Base-by-base conservation (phyloP, 1,140 invertebrate genomes). In the Drosophila varians region DNA sequence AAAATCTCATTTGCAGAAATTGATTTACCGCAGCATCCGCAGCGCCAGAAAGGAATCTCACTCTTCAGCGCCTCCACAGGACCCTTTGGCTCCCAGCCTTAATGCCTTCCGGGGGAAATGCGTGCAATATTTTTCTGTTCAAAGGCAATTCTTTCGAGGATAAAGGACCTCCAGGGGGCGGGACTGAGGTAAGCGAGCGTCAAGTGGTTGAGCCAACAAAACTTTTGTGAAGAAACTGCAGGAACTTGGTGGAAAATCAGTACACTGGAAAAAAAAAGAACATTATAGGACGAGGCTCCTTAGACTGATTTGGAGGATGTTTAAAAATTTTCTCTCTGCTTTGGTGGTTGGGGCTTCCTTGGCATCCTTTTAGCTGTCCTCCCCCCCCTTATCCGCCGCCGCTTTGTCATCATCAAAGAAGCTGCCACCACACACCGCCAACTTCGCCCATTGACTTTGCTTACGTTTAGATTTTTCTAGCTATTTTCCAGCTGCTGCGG, bases 1-100 rank as follows among this genome's bases (percentile, higher is more conserved):
- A 90, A 90, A 87, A 87, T 87, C 82, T 90, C 77, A 86, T 86
- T 90, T 84, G 75, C 71, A 90, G 83, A 88, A 90, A 90, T 90
- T 90, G 88, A 90, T 90, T 90, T 88, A 82, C 88, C 87, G 77
- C 88, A 88, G 73, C 70, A 77, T 68, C 86, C 79, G 56, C 86
- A 84, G 60, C 68, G 54, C 66, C 60, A 53, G 53, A 54, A 34
- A 62, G 47, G 48, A 74, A 74, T 28, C 31, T 61, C 25, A 0
- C 43, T n/a, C 23, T 26, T 34, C 3, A 31, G 9, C 60, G 21
- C 23, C 25, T 53, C 34, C 23, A 2, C 26, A 16, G 34, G n/a
- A 31, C 28, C 28, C 28, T 31, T 31, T 31, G 28, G 36, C 36
- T 38, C 16, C 36, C 36, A 5, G 7, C 36, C n/a, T 38, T 7